Percentiles rank a stretch among this genome's conserved stretches.
These are phyloP conservation scores for Drosophila koepferae DNA, from an alignment of 2,888 invertebrate genomes.

Conservation along the genomic window DNA sequence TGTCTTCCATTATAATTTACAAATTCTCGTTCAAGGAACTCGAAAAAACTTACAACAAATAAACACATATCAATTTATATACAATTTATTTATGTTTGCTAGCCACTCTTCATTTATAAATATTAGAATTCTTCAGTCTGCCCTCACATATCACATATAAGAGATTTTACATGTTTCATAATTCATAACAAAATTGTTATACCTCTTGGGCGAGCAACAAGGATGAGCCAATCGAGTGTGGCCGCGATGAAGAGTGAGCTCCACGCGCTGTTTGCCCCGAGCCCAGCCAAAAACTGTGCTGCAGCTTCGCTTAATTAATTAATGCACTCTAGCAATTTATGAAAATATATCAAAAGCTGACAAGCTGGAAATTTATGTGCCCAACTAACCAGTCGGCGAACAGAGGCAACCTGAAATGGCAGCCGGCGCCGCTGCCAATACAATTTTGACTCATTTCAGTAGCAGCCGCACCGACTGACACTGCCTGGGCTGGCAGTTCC, in stretches of 20 bases:
- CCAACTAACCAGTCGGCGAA: slow-evolving; percentile 56
- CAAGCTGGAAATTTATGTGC: slow-evolving; percentile 85
- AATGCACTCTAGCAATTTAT: slow-evolving; percentile 85
- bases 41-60: background rate
- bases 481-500: slow-evolving; percentile 18
- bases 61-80: background rate
- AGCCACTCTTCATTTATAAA: background rate
- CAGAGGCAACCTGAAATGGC: slow-evolving; percentile 56
- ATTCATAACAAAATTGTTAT: background rate
- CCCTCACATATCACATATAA: background rate
- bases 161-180: background rate
- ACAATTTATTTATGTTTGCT: background rate
- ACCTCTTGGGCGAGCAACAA: background rate
- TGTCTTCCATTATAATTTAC: too few relatives aligned
- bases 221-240: background rate
- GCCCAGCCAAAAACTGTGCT: slow-evolving; percentile 52
- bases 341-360: slow-evolving; percentile 85
- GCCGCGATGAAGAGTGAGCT: slow-evolving; percentile 3
- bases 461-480: slow-evolving; percentile 49
- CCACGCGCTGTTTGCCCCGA: slow-evolving; percentile 20
- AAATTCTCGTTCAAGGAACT: background rate
- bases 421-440: slow-evolving; percentile 80
- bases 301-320: slow-evolving; percentile 83
- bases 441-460: slow-evolving; percentile 69
- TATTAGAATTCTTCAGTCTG: background rate